Percentiles rank a stretch among this genome's conserved stretches.
These are phyloP conservation scores for Reinhardtius hippoglossoides DNA, from an alignment of 2,113 vertebrate species.

Conservation along the genomic window DNA sequence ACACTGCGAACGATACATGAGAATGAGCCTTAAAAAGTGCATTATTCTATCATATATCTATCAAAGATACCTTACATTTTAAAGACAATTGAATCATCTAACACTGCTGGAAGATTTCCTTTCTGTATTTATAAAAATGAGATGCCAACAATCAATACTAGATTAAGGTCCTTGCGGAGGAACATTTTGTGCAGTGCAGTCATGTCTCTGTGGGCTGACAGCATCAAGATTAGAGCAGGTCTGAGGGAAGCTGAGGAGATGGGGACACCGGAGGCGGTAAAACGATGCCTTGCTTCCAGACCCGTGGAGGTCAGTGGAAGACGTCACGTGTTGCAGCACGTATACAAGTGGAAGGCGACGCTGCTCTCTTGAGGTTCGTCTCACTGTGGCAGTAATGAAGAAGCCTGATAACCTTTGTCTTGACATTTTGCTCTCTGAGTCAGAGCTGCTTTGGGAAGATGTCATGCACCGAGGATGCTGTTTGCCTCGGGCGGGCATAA, in stretches of 20 bases:
- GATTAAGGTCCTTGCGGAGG: conserved; percentile 18
- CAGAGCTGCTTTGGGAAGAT: conserved; percentile 66
- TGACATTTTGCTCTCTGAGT: conserved; percentile 69
- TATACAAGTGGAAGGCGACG: conserved; percentile 2
- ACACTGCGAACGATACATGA: conserved; percentile 22
- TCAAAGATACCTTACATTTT: background rate
- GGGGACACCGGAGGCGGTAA: conserved; percentile 41
- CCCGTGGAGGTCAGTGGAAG: conserved; percentile 51
- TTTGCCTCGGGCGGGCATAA: conserved; percentile 30
- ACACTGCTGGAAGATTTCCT: conserved; percentile 6
- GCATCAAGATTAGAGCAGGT: conserved; percentile 46
- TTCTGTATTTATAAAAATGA: conserved; percentile 5
- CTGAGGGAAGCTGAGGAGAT: conserved; percentile 49
- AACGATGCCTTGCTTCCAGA: conserved; percentile 33
- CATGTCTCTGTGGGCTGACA: conserved; percentile 30
- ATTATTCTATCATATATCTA: background rate
- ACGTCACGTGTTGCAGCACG: conserved; percentile 22
- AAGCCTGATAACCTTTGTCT: conserved; percentile 67
- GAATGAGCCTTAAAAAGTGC: background rate
- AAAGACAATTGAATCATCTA: conserved; percentile 3
- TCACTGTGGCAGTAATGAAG: conserved; percentile 47
- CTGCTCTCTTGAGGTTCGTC: conserved; percentile 42
- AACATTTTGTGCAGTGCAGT: conserved; percentile 42
- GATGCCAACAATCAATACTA: conserved; percentile 27
- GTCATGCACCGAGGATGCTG: conserved; percentile 44